Percentiles rank a stretch among this genome's conserved stretches.
Evolutionary conservation across 2,888 invertebrate genomes (phyloP).

Genomic region (Andrena camellia): DNA sequence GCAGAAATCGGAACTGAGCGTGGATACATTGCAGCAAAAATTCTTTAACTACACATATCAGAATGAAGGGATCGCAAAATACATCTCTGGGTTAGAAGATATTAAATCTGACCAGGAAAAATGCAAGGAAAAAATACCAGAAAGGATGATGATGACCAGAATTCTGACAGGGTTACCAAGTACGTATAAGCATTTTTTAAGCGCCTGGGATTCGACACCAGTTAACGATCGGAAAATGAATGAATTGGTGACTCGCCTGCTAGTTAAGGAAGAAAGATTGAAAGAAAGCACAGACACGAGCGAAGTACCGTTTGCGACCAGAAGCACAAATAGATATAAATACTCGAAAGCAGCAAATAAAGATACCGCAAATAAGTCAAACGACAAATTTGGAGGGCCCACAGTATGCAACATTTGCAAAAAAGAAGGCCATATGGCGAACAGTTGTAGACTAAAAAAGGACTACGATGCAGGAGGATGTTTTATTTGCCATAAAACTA

Average conservation of each 20-base stretch:
- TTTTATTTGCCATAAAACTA: background rate
- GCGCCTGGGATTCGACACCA: constrained; percentile 6
- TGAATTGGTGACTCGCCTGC: background rate
- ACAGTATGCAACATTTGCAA: constrained; percentile 7
- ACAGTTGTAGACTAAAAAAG: background rate
- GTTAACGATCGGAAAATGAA: background rate
- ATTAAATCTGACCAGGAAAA: background rate
- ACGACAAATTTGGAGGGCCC: too few species aligned
- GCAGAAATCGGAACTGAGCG: background rate
- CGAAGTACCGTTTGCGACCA: background rate
- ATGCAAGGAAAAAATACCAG: background rate
- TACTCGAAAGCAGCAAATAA: background rate
- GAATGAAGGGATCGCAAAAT: background rate
- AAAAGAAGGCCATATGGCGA: constrained; percentile 3
- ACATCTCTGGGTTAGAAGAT: background rate
- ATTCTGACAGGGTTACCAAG: constrained; percentile 4
- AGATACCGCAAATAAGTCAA: background rate
- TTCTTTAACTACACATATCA: constrained; percentile 3
- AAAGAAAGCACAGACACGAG: background rate
- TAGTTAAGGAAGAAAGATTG: constrained; percentile 6
- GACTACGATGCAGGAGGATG: constrained; percentile 11
- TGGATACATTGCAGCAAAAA: constrained; percentile 1
- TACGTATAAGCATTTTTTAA: background rate
- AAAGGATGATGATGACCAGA: background rate
- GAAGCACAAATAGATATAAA: background rate